phyloP scores from a whole-genome alignment of 2,888 invertebrate species.

The Mystacides longicornis region DNA sequence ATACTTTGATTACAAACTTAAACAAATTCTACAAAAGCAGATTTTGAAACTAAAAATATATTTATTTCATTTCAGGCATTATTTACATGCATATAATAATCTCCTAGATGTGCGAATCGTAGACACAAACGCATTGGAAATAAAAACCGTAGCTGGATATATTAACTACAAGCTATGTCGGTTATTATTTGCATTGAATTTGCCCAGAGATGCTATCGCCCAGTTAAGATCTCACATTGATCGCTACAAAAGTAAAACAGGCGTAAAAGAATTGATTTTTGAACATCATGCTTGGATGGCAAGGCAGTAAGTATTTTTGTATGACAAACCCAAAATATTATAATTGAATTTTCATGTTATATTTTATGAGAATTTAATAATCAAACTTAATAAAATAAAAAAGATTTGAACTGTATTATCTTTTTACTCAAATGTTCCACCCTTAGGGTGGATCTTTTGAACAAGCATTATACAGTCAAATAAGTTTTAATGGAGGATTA shows the following conservation, averaged over 20 bases:
- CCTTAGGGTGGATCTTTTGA: too few relatives aligned
- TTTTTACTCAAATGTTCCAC: too few relatives aligned
- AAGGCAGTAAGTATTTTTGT: slow-evolving; percentile 63
- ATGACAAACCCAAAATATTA: neutral
- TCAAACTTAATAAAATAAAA: too few relatives aligned
- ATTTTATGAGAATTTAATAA: too few relatives aligned
- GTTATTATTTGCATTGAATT: slow-evolving; percentile 79
- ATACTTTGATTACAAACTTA: too few relatives aligned
- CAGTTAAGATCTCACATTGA: slow-evolving; percentile 91
- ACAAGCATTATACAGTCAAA: too few relatives aligned
- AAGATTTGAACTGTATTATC: too few relatives aligned
- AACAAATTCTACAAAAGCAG: too few relatives aligned
- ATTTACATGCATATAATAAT: slow-evolving; percentile 83
- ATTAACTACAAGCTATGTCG: slow-evolving; percentile 94
- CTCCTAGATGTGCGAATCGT: slow-evolving; percentile 81
- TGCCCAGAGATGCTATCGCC: slow-evolving; percentile 89
- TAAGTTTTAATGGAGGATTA: too few relatives aligned
- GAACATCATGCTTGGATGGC: slow-evolving; percentile 96
- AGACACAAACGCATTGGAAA: slow-evolving; percentile 87
- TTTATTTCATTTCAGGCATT: slow-evolving; percentile 49
- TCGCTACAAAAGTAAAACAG: slow-evolving; percentile 73
- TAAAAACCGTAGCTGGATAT: slow-evolving; percentile 90
- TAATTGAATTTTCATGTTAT: too few relatives aligned
- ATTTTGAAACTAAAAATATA: slow-evolving; percentile 3
- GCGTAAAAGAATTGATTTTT: slow-evolving; percentile 79